Conservation (phyloP, 1,140 invertebrate species). For the Penaeus indicus region DNA sequence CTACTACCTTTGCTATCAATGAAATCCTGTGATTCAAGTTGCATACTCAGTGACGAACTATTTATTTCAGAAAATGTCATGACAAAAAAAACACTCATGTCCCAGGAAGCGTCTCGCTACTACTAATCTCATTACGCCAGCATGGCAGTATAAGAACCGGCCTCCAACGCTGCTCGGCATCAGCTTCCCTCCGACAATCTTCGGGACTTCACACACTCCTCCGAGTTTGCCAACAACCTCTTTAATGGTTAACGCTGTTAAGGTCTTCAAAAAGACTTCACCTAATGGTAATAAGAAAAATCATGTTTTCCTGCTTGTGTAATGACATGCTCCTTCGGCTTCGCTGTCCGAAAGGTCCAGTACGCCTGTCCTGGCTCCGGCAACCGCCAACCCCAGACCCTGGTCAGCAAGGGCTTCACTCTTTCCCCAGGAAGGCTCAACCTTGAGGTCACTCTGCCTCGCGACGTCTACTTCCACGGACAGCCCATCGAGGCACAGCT, state of each 20-base stretch:
- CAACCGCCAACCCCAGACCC: conserved; percentile 84
- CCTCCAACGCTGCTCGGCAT: neutral
- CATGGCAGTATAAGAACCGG: neutral
- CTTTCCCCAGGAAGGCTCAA: conserved; percentile 84
- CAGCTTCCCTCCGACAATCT: conserved; percentile 43
- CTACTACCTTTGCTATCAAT: no score
- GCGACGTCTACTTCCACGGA: conserved; percentile 95
- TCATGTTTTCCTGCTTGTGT: no score
- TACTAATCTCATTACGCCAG: no score
- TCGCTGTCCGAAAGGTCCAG: conserved; percentile 74
- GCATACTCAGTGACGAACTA: no score
- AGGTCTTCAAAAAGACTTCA: conserved; percentile 58
- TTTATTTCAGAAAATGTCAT: no score
- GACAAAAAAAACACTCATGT: neutral
- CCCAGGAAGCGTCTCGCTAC: neutral
- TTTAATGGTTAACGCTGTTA: conserved; percentile 52
- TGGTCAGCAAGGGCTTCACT: conserved; percentile 93
- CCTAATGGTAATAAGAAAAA: conserved; percentile 35
- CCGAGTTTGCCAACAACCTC: neutral
- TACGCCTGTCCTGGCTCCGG: conserved; percentile 79
- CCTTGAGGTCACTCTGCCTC: conserved; percentile 95
- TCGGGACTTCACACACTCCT: neutral
- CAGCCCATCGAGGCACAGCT: conserved; percentile 89
- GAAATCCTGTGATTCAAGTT: no score
- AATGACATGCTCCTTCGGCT: no score